A percentile compares a stretch with the other conserved stretches of the same genome.
phyloP scores from a whole-genome alignment of 2,113 vertebrate genomes.

The Gallinago paraguaiae region DNA sequence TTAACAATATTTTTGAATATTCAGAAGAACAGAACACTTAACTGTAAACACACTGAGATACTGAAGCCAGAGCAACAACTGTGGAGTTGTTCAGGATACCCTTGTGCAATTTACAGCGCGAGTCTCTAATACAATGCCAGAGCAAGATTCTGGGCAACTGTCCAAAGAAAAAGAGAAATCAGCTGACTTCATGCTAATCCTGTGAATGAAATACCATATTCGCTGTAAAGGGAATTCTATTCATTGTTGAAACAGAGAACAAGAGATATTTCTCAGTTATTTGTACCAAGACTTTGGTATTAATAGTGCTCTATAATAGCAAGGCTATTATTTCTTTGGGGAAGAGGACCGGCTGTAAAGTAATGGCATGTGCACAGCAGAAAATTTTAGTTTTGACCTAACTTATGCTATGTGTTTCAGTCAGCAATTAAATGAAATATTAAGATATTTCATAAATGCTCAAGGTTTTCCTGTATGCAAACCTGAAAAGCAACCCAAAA shows the following conservation, averaged over 20 bases:
- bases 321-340: neutral
- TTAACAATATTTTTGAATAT: neutral
- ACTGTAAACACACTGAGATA: neutral
- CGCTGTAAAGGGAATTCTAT: neutral
- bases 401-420: neutral
- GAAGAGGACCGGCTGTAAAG: neutral
- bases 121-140: neutral
- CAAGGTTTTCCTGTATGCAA: neutral
- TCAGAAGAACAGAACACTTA: neutral
- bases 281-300: neutral
- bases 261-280: neutral
- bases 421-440: neutral
- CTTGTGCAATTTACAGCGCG: neutral
- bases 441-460: neutral
- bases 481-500: neutral
- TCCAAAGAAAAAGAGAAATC: slow-evolving; percentile 7
- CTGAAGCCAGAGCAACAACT: neutral
- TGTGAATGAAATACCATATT: neutral
- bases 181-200: neutral
- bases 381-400: neutral
- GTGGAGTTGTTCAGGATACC: neutral
- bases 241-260: neutral
- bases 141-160: accelerated
- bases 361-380: neutral
- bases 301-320: neutral